Conservation (phyloP, 1,140 invertebrate genomes). For the Drosophila leontia region DNA sequence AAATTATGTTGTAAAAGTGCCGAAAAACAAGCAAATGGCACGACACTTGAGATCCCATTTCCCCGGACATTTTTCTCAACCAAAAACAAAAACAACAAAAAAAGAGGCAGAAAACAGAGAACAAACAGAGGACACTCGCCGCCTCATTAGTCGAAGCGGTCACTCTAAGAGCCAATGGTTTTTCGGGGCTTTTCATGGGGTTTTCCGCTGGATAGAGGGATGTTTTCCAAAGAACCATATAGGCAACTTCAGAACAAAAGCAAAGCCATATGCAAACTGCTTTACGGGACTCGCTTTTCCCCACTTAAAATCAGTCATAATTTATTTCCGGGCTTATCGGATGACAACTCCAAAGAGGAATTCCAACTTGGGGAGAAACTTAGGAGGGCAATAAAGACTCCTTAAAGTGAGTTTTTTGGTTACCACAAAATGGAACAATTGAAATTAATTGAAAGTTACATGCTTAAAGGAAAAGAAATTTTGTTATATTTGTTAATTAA, state of each 20-base stretch:
- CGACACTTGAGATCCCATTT: constrained; percentile 48
- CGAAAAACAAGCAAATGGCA: constrained; percentile 45
- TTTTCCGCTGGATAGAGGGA: background rate
- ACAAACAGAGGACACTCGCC: constrained; percentile 41
- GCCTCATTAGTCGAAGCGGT: constrained; percentile 55
- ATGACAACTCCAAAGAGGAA: constrained; percentile 16
- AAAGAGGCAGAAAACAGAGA: background rate
- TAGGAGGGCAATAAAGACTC: background rate
- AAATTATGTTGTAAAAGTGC: constrained; percentile 78
- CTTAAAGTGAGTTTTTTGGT: background rate
- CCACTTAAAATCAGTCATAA: constrained; percentile 17
- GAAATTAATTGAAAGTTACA: background rate
- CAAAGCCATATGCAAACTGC: constrained; percentile 22
- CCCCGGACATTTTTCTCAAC: background rate
- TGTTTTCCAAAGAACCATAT: constrained; percentile 1
- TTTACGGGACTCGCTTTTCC: background rate
- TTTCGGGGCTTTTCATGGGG: background rate
- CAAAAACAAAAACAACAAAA: constrained; percentile 11
- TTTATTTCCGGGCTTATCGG: constrained; percentile 26
- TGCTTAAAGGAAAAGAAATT: background rate
- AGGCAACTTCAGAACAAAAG: background rate
- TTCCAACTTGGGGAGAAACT: background rate
- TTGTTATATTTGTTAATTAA: too few species aligned
- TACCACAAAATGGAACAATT: background rate
- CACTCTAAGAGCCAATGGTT: constrained; percentile 14